These are phyloP conservation scores for Microplitis deprimator DNA, from an alignment of 2,888 invertebrate species.

Conservation along the genomic window DNA sequence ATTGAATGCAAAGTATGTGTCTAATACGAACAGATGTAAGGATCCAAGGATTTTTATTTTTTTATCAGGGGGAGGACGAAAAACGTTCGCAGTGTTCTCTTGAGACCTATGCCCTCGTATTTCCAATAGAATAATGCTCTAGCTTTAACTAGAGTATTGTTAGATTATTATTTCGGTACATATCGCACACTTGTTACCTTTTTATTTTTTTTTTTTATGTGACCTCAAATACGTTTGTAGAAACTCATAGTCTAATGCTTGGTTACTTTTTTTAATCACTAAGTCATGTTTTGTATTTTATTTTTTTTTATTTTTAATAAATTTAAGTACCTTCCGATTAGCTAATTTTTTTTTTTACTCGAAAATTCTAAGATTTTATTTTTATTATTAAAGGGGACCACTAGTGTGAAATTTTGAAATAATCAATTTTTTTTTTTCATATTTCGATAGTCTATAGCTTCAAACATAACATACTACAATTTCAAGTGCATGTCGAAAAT, in stretches of 20 bases:
- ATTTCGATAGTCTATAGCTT: too few relatives aligned
- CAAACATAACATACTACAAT: too few relatives aligned
- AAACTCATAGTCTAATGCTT: neutral
- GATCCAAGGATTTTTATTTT: conserved; percentile 7
- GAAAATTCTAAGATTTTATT: too few relatives aligned
- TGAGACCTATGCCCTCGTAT: neutral
- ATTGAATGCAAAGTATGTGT: neutral
- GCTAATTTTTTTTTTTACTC: too few relatives aligned
- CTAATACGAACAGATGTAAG: conserved; percentile 11
- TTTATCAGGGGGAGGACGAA: neutral
- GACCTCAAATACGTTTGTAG: conserved; percentile 50
- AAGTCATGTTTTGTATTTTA: neutral
- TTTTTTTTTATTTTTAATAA: neutral
- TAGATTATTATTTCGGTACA: conserved; percentile 72
- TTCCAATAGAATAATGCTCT: conserved; percentile 5
- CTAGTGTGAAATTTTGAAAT: too few relatives aligned
- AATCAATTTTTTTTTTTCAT: too few relatives aligned
- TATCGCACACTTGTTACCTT: conserved; percentile 71
- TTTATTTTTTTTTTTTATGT: conserved; percentile 54
- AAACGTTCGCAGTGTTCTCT: neutral
- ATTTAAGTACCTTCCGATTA: too few relatives aligned
- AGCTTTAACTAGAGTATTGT: conserved; percentile 69
- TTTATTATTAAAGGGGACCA: too few relatives aligned
- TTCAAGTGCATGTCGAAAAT: too few relatives aligned
- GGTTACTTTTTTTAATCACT: conserved; percentile 11